These are phyloP conservation scores for Trachelus stipa DNA, from an alignment of 2,888 invertebrate species.

Conservation along the genomic window DNA sequence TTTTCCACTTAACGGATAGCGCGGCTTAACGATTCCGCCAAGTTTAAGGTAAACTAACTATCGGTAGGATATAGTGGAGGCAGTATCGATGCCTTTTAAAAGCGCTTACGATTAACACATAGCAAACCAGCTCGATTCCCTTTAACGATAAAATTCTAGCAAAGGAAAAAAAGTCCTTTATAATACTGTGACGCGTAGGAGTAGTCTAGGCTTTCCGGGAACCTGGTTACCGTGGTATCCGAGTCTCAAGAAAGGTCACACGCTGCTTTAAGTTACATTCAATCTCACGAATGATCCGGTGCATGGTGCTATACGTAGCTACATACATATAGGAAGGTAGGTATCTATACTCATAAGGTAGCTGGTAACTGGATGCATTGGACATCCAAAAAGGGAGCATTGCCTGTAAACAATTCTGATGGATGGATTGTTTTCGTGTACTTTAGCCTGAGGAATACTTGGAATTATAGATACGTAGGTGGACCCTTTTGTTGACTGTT, in stretches of 20 bases:
- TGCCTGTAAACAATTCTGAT: conserved; percentile 32
- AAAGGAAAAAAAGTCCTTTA: not conserved
- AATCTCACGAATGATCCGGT: not conserved
- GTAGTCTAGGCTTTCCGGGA: not conserved
- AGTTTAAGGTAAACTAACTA: not conserved
- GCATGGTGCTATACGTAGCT: not conserved
- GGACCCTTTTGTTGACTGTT: conserved; percentile 31
- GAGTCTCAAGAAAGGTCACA: not conserved
- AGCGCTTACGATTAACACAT: not conserved
- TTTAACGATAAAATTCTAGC: not conserved
- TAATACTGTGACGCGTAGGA: not conserved
- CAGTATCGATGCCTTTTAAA: not conserved
- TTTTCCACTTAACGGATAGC: conserved; percentile 8
- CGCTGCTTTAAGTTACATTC: not conserved
- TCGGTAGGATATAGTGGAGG: not conserved
- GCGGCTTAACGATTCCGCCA: not conserved
- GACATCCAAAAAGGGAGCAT: not conserved
- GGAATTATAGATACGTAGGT: conserved; percentile 10
- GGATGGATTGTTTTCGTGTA: conserved; percentile 55
- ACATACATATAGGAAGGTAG: not conserved
- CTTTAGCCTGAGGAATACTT: conserved; percentile 30
- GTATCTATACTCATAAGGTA: not conserved
- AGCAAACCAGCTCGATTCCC: not conserved
- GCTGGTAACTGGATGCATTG: not conserved
- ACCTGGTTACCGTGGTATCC: not conserved